Percentiles rank a stretch among this genome's conserved stretches.
phyloP scores from a whole-genome alignment of 2,797 vertebrate genomes.

The Antrozous pallidus region DNA sequence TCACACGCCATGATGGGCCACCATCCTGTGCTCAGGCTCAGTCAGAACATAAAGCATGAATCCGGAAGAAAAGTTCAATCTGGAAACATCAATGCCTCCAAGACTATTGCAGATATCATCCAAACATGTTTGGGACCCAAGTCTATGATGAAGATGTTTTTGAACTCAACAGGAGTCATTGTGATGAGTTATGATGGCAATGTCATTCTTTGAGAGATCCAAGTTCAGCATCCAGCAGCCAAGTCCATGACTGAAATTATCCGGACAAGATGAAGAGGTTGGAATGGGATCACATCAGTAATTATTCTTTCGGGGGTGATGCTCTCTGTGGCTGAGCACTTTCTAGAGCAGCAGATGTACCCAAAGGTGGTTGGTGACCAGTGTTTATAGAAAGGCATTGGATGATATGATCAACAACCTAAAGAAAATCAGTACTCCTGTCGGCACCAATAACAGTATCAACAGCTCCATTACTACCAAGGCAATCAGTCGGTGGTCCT shows the following conservation, averaged over 20 bases:
- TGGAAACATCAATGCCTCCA: background rate
- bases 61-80: background rate
- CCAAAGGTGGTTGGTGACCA: constrained; percentile 91
- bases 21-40: background rate
- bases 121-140: constrained; percentile 95
- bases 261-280: too few species aligned
- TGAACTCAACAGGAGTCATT: constrained; percentile 96
- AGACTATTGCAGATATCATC: constrained; percentile 94
- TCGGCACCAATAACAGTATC: constrained; percentile 91
- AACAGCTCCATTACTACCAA: constrained; percentile 96
- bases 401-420: constrained; percentile 92
- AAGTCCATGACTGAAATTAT: too few species aligned
- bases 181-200: constrained; percentile 99
- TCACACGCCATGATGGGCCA: background rate
- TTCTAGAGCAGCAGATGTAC: constrained; percentile 97
- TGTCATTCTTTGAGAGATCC: constrained; percentile 97
- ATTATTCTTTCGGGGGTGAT: constrained; percentile 89
- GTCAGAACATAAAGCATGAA: background rate
- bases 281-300: too few species aligned
- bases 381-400: constrained; percentile 93
- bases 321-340: constrained; percentile 94
- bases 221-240: constrained; percentile 85
- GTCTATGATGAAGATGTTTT: constrained; percentile 99
- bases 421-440: constrained; percentile 91
- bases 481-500: constrained; percentile 91